Evolutionary conservation across 2,113 vertebrate genomes (phyloP).

Genomic region (human (Homo sapiens)): DNA sequence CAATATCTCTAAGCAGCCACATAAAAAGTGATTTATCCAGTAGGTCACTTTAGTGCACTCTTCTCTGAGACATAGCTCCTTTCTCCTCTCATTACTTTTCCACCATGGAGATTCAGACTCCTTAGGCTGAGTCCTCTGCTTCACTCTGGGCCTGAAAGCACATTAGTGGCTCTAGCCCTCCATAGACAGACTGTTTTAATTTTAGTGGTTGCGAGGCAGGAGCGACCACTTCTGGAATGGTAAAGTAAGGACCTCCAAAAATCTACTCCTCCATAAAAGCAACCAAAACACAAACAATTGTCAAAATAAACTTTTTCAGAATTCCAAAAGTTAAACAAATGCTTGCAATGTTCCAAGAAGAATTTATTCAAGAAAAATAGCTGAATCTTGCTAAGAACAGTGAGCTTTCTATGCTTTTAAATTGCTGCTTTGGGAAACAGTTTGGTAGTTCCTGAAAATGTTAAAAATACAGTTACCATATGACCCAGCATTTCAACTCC

Average conservation of each 20-base stretch:
- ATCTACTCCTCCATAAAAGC: neutral
- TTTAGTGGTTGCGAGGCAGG: neutral
- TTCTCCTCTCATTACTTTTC: neutral
- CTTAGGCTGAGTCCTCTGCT: neutral
- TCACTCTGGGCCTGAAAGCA: neutral
- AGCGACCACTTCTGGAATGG: neutral
- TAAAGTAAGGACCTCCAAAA: neutral
- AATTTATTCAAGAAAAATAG: neutral
- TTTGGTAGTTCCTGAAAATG: neutral
- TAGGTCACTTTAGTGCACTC: neutral
- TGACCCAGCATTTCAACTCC: neutral
- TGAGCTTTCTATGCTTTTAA: neutral
- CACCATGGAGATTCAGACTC: neutral
- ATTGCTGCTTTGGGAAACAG: neutral
- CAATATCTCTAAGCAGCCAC: too few relatives aligned
- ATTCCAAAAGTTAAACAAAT: neutral
- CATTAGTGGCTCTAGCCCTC: neutral
- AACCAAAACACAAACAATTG: neutral
- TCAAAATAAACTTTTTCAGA: neutral
- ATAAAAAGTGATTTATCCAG: neutral
- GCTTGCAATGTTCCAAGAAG: neutral
- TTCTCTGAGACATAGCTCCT: neutral
- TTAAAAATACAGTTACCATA: neutral
- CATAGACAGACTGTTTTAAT: fast-evolving
- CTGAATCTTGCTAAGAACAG: neutral